Conservation (phyloP, 2,113 vertebrate species). For the Dendropsophus ebraccatus region DNA sequence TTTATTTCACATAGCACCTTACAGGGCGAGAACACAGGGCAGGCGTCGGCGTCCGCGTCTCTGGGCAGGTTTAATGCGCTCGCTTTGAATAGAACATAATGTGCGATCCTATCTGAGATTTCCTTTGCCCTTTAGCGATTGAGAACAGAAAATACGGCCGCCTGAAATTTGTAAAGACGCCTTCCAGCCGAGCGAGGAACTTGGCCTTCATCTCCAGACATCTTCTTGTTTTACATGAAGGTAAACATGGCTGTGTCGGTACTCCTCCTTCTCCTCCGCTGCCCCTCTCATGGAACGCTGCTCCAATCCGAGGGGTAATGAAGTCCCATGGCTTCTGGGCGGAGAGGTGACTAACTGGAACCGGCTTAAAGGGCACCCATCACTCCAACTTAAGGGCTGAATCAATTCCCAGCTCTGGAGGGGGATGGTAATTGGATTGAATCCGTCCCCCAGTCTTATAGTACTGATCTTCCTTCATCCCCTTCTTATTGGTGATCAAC, state of each 20-base stretch:
- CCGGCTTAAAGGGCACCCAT: not conserved
- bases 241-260: not conserved
- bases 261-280: too few relatives aligned
- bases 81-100: constrained; percentile 12
- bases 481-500: too few relatives aligned
- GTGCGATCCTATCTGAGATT: not conserved
- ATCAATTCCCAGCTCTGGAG: not conserved
- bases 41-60: not conserved
- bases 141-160: not conserved
- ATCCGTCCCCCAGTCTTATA: too few relatives aligned
- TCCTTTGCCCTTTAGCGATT: constrained; percentile 39
- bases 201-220: constrained; percentile 30
- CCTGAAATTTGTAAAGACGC: not conserved
- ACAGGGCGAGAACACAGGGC: not conserved
- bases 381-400: not conserved
- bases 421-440: too few relatives aligned
- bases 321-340: not conserved
- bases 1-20: constrained; percentile 21
- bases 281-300: not conserved
- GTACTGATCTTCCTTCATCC: too few relatives aligned
- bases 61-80: constrained; percentile 13
- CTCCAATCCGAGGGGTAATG: not conserved
- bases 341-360: not conserved
- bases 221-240: constrained; percentile 18
- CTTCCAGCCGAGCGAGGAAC: not conserved